phyloP scores from a whole-genome alignment of 2,888 invertebrate species.

The Diarsia rubi region DNA sequence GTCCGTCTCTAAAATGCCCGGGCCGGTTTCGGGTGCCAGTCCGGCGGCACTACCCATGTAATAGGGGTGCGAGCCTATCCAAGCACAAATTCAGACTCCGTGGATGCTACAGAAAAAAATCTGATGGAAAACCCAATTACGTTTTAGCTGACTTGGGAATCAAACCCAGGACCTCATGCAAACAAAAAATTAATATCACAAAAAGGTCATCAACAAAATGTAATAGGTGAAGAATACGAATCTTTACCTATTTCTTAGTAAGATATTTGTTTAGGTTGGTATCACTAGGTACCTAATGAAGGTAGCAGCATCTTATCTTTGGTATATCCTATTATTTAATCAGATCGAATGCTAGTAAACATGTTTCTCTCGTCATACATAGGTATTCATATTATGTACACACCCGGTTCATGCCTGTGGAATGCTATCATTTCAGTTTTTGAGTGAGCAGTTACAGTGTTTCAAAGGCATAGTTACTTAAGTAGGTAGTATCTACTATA shows the following conservation, averaged over 20 bases:
- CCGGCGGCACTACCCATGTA: too few species aligned
- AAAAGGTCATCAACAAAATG: too few species aligned
- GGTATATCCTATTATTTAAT: conserved; percentile 20
- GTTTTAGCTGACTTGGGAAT: too few species aligned
- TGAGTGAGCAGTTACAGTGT: background rate
- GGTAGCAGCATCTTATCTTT: background rate
- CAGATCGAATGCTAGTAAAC: conserved; percentile 12
- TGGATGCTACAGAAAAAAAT: too few species aligned
- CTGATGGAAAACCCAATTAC: too few species aligned
- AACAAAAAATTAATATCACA: too few species aligned
- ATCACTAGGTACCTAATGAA: background rate
- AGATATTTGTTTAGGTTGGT: background rate
- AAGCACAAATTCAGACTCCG: too few species aligned
- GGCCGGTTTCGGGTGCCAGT: too few species aligned
- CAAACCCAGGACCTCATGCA: too few species aligned
- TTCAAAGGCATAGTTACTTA: background rate
- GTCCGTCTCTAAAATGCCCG: too few species aligned
- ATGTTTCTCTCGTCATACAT: background rate
- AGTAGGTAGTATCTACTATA: too few species aligned
- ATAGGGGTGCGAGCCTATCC: too few species aligned
- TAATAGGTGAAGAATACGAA: background rate
- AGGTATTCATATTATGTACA: background rate
- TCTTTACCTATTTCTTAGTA: background rate
- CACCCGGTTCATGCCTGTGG: background rate
- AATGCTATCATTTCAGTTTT: background rate